phyloP scores from a whole-genome alignment of 2,113 vertebrate species.

The Phrynocephalus versicolor region DNA sequence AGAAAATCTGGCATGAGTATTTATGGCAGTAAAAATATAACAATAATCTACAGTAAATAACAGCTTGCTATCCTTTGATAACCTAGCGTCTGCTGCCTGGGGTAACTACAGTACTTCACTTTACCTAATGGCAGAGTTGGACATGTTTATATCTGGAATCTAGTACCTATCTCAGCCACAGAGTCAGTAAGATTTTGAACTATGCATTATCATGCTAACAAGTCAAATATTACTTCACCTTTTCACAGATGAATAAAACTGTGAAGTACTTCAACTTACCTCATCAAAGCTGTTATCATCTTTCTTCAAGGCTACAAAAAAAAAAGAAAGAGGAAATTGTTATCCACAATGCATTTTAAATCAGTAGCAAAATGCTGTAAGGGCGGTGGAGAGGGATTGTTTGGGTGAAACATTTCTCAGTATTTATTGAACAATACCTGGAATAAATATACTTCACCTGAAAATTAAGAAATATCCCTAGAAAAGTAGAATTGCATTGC shows the following conservation, averaged over 20 bases:
- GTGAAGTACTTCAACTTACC: constrained; percentile 79
- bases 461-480: constrained; percentile 58
- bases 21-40: neutral
- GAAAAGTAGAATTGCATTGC: neutral
- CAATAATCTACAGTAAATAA: neutral
- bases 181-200: neutral
- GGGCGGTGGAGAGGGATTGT: neutral
- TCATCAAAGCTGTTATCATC: constrained; percentile 93
- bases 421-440: constrained; percentile 54
- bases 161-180: constrained; percentile 3
- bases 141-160: neutral
- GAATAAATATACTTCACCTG: constrained; percentile 60
- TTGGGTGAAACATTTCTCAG: constrained; percentile 30
- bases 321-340: constrained; percentile 68
- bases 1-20: neutral
- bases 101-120: neutral
- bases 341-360: constrained; percentile 59
- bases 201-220: neutral
- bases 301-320: constrained; percentile 93
- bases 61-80: neutral
- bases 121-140: neutral
- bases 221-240: neutral
- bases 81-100: neutral
- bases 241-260: constrained; percentile 13
- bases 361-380: constrained; percentile 38